Conservation (phyloP, 2,113 vertebrate species). For the Rhipidura dahli region DNA sequence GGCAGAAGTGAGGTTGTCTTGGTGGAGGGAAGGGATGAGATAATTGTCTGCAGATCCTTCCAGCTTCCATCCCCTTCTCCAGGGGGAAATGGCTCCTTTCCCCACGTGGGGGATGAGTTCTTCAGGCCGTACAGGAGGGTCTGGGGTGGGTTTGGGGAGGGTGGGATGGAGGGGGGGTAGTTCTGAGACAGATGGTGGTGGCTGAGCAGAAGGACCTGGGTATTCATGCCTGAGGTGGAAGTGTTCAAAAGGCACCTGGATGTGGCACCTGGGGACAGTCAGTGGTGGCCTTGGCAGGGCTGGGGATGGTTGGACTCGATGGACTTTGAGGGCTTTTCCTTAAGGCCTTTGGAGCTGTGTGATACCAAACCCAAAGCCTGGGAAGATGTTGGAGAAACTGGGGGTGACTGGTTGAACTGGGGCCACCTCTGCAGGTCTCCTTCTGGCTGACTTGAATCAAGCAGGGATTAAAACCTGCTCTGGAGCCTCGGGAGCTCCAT, state of each 20-base stretch:
- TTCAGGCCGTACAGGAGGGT: not conserved
- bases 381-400: not conserved
- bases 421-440: not conserved
- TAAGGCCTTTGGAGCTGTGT: not conserved
- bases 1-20: not conserved
- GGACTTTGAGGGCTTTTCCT: not conserved
- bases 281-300: not conserved
- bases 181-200: not conserved
- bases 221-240: not conserved
- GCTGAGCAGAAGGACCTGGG: not conserved
- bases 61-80: not conserved
- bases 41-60: not conserved
- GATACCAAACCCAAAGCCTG: not conserved
- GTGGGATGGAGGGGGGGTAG: not conserved
- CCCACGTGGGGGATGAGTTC: rapidly evolving
- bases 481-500: not conserved
- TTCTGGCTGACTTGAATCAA: not conserved
- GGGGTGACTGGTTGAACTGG: not conserved
- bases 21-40: not conserved
- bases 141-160: not conserved
- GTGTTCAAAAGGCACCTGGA: rapidly evolving
- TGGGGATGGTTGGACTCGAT: not conserved
- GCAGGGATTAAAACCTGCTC: not conserved
- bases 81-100: not conserved
- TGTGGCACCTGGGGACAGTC: not conserved